These are phyloP conservation scores for Lampris incognitus DNA, from an alignment of 2,113 vertebrate species.

Conservation along the genomic window DNA sequence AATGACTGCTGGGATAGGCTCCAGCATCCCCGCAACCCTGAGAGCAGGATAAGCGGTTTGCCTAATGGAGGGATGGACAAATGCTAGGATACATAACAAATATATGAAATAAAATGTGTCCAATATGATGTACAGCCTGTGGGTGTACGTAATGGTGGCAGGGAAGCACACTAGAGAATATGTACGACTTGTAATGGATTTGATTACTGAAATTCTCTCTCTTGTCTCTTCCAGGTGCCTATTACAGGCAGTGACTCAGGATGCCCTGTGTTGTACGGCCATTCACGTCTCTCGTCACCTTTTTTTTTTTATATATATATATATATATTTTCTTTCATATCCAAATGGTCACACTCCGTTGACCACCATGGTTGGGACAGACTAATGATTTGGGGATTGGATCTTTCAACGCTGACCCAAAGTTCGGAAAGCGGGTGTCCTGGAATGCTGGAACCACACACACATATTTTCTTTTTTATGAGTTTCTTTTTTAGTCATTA, in stretches of 20 bases:
- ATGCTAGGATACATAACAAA: too few relatives aligned
- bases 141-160: too few relatives aligned
- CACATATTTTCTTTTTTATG: neutral
- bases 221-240: conserved; percentile 77
- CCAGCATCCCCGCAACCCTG: too few relatives aligned
- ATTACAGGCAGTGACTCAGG: conserved; percentile 84
- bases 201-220: conserved; percentile 15
- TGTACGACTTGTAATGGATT: neutral
- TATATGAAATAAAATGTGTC: too few relatives aligned
- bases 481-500: conserved; percentile 5
- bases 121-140: too few relatives aligned
- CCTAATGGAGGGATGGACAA: too few relatives aligned
- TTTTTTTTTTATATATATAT: conserved; percentile 8
- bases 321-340: conserved; percentile 53
- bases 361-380: conserved; percentile 64
- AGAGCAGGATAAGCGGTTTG: too few relatives aligned
- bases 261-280: conserved; percentile 48
- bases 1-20: too few relatives aligned
- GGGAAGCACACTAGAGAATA: too few relatives aligned
- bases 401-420: conserved; percentile 27
- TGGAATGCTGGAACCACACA: conserved; percentile 49
- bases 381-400: conserved; percentile 48
- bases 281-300: conserved; percentile 48
- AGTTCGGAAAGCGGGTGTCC: conserved; percentile 23
- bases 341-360: conserved; percentile 42